Evolutionary conservation across 1,140 invertebrate genomes (phyloP).

Genomic region (Drosophila asahinai): DNA sequence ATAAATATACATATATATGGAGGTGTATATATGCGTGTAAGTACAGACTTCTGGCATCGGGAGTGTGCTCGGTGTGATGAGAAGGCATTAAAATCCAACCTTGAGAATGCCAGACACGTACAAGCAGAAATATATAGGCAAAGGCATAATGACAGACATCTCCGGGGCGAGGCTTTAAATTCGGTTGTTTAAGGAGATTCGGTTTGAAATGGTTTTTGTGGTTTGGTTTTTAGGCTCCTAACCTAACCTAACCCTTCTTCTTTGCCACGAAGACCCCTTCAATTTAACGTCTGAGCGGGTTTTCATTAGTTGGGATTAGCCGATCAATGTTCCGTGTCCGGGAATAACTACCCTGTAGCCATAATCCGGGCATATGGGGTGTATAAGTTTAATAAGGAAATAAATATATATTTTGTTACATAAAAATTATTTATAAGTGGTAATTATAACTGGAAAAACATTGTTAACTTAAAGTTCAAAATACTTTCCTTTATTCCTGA

Average conservation of each 20-base stretch:
- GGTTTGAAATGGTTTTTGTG: conserved; percentile 36
- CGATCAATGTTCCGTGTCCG: conserved; percentile 45
- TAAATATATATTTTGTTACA: no score
- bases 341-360: conserved; percentile 8
- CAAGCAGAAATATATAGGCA: conserved; percentile 27
- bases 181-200: conserved; percentile 50
- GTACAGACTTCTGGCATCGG: conserved; percentile 13
- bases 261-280: conserved; percentile 16
- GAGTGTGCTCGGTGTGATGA: conserved; percentile 39
- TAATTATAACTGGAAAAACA: no score
- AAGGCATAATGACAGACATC: conserved; percentile 50
- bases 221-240: conserved; percentile 21
- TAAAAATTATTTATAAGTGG: no score
- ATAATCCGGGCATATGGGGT: conserved; percentile 7
- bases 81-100: conserved; percentile 72
- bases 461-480: background rate
- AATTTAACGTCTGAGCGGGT: conserved; percentile 69
- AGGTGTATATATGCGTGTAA: conserved; percentile 18
- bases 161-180: conserved; percentile 30
- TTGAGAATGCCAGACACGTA: conserved; percentile 80
- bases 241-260: conserved; percentile 3
- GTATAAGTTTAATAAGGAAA: no score
- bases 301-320: conserved; percentile 65
- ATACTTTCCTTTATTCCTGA: background rate
- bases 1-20: conserved; percentile 9